Conservation (phyloP, 2,888 invertebrate genomes). For the Eilema depressum region DNA sequence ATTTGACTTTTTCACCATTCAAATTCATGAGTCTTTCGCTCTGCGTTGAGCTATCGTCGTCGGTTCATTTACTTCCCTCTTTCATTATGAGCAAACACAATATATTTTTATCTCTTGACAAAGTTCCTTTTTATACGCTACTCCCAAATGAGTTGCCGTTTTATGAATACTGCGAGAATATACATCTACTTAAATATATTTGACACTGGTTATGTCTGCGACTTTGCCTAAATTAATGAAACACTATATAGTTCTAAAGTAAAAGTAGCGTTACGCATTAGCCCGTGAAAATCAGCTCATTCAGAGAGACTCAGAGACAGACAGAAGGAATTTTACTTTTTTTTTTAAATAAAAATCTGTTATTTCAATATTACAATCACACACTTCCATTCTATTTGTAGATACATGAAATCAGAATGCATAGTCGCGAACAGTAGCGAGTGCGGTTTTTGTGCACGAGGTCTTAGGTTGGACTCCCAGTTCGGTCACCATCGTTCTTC, state of each 20-base stretch:
- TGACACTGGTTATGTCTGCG: too few species aligned
- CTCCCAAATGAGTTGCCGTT: slow-evolving; percentile 16
- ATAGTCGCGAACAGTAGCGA: background rate
- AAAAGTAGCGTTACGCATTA: too few species aligned
- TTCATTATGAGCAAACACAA: slow-evolving; percentile 18
- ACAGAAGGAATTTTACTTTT: too few species aligned
- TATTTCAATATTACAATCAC: too few species aligned
- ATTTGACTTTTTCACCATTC: slow-evolving; percentile 15
- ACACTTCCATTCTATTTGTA: too few species aligned
- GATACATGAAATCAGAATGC: slow-evolving; percentile 8
- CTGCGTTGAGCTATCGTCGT: slow-evolving; percentile 10
- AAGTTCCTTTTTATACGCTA: slow-evolving; percentile 14
- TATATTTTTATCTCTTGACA: slow-evolving; percentile 15
- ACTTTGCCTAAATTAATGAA: too few species aligned
- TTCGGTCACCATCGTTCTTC: background rate
- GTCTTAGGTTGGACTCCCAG: background rate
- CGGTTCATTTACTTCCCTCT: slow-evolving; percentile 16
- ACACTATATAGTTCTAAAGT: too few species aligned
- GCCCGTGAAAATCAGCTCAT: too few species aligned
- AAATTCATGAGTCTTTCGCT: slow-evolving; percentile 12
- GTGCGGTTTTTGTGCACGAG: background rate
- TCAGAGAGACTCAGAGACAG: too few species aligned
- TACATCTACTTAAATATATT: slow-evolving; percentile 2
- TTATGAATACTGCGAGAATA: slow-evolving; percentile 12
- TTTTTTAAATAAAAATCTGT: too few species aligned